Evolutionary conservation across 2,888 invertebrate genomes (phyloP).

Genomic region (Galerucella pusilla): DNA sequence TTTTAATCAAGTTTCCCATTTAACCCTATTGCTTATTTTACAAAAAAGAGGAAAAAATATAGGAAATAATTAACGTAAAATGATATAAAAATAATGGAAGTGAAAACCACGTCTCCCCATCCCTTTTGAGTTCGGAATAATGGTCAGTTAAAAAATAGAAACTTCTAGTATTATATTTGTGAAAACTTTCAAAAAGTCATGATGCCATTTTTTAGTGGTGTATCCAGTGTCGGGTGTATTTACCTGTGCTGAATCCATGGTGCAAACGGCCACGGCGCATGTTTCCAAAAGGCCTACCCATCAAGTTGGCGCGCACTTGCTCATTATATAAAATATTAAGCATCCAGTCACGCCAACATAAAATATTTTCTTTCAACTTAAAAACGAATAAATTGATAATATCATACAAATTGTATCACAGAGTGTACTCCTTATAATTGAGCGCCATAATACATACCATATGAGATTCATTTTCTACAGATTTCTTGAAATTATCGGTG

Average conservation of each 20-base stretch:
- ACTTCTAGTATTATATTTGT: not conserved
- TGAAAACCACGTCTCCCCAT: too few species aligned
- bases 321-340: conserved; percentile 27
- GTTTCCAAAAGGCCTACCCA: conserved; percentile 65
- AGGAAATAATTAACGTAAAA: too few species aligned
- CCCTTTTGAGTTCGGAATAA: too few species aligned
- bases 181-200: conserved; percentile 40
- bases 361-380: not conserved
- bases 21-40: too few species aligned
- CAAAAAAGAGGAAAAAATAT: too few species aligned
- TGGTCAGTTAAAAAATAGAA: too few species aligned
- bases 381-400: not conserved
- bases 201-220: conserved; percentile 50
- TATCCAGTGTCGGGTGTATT: conserved; percentile 58
- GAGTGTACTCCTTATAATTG: not conserved
- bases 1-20: too few species aligned
- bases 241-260: conserved; percentile 63
- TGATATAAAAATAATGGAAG: too few species aligned
- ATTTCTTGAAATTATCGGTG: too few species aligned
- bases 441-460: too few species aligned
- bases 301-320: conserved; percentile 56
- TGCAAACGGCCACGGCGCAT: conserved; percentile 64
- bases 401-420: not conserved
- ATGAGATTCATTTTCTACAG: too few species aligned
- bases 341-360: not conserved